Evolutionary conservation across 2,797 vertebrate genomes (phyloP).

Genomic region (Chaetodon trifasciatus): DNA sequence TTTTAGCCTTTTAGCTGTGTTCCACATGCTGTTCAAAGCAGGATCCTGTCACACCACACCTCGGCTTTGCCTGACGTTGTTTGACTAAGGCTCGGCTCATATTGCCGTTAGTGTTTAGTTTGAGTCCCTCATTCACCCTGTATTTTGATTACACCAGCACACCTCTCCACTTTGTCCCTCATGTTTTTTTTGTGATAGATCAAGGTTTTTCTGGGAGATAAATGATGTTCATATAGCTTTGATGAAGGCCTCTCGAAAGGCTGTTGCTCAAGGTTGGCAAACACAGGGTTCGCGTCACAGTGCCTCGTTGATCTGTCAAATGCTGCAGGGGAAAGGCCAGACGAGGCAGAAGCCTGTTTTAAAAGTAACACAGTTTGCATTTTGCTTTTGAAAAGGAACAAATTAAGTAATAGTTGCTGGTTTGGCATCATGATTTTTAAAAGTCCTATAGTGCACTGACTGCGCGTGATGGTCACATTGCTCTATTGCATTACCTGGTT

Average conservation of each 20-base stretch:
- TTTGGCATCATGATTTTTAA: background rate
- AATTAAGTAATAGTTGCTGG: slow-evolving; percentile 2
- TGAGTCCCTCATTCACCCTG: background rate
- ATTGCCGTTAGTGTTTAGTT: slow-evolving; percentile 1
- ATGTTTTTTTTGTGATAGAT: slow-evolving; percentile 29
- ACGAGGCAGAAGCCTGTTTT: background rate
- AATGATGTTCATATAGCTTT: slow-evolving; percentile 42
- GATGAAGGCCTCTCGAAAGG: slow-evolving; percentile 58
- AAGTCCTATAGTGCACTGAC: background rate
- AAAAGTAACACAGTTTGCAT: slow-evolving; percentile 10
- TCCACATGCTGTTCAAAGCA: slow-evolving; percentile 4
- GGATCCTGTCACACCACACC: slow-evolving; percentile 38
- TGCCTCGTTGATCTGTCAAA: background rate
- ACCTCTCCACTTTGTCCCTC: slow-evolving; percentile 29
- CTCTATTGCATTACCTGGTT: slow-evolving; percentile 22
- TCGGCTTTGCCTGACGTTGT: slow-evolving; percentile 25
- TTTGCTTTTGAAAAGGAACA: slow-evolving; percentile 22
- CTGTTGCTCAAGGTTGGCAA: slow-evolving; percentile 74
- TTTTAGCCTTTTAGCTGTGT: background rate
- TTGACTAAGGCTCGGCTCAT: slow-evolving; percentile 25
- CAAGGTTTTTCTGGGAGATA: slow-evolving; percentile 64
- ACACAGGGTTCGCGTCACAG: slow-evolving; percentile 28
- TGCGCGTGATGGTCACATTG: background rate
- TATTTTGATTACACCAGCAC: slow-evolving; percentile 18
- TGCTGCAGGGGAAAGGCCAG: slow-evolving; percentile 2